These are phyloP conservation scores for Cyphomyrus plagiostoma DNA, from an alignment of 2,113 vertebrate species.

Conservation along the genomic window DNA sequence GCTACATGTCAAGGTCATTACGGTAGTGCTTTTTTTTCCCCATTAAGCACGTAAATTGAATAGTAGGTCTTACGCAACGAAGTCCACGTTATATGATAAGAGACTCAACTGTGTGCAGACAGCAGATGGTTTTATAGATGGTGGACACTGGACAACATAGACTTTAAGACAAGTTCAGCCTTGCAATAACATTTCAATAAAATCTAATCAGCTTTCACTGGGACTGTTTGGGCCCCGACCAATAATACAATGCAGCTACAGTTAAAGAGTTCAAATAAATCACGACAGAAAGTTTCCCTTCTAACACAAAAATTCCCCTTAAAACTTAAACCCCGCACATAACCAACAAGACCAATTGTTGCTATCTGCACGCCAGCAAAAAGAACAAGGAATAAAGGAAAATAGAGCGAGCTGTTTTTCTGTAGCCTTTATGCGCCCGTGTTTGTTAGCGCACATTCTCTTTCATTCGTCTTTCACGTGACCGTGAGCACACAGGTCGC, in stretches of 20 bases:
- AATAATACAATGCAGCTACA: not conserved
- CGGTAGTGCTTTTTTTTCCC: not conserved
- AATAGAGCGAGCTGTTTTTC: not conserved
- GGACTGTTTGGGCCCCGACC: not conserved
- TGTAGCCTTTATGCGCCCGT: not conserved
- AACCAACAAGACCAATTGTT: not conserved
- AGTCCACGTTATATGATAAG: not conserved
- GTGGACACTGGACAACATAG: not conserved
- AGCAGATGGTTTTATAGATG: not conserved
- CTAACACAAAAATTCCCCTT: not conserved
- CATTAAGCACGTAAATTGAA: not conserved
- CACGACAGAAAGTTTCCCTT: not conserved
- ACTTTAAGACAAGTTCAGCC: not conserved
- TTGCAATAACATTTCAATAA: not conserved
- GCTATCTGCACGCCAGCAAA: not conserved
- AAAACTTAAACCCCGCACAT: not conserved
- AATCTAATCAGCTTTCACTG: not conserved
- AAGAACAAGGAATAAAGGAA: not conserved
- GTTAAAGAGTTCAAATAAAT: not conserved
- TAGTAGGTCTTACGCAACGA: not conserved
- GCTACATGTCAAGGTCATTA: not conserved
- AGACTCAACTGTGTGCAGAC: not conserved
- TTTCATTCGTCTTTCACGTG: conserved; percentile 6
- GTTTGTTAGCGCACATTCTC: not conserved
- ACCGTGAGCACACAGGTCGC: not conserved